Percentiles rank a stretch among this genome's conserved stretches.
phyloP scores from a whole-genome alignment of 2,113 vertebrate genomes.

The Gambusia holbrooki region DNA sequence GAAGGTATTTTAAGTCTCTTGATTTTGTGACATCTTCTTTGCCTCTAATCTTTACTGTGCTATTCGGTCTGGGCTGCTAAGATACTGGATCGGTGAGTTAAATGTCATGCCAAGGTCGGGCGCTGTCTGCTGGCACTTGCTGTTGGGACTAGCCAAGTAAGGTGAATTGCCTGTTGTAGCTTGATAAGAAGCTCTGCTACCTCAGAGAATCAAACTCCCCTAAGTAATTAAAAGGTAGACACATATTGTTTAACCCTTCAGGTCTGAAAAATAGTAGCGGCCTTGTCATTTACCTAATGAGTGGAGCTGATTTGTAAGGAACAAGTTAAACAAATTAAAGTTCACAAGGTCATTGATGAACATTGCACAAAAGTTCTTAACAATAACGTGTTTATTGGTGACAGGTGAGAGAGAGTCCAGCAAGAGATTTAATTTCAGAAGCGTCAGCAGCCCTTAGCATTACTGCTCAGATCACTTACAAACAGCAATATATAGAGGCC shows the following conservation, averaged over 20 bases:
- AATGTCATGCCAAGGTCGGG: constrained; percentile 50
- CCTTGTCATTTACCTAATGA: neutral
- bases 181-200: constrained; percentile 1
- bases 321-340: constrained; percentile 8
- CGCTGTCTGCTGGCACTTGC: constrained; percentile 48
- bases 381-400: constrained; percentile 62
- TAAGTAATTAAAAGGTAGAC: constrained; percentile 40
- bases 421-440: constrained; percentile 67
- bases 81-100: constrained; percentile 45
- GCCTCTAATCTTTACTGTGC: constrained; percentile 49
- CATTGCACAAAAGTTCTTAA: constrained; percentile 21
- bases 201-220: constrained; percentile 22
- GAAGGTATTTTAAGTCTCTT: constrained; percentile 53
- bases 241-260: constrained; percentile 11
- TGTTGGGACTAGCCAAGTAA: constrained; percentile 48
- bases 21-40: constrained; percentile 52
- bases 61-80: constrained; percentile 61
- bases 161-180: constrained; percentile 36
- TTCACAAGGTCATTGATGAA: constrained; percentile 11
- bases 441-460: constrained; percentile 63
- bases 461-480: constrained; percentile 62
- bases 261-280: constrained; percentile 15
- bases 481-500: constrained; percentile 58
- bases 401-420: constrained; percentile 66
- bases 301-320: neutral